These are phyloP conservation scores for Lasiurus cinereus DNA, from an alignment of 2,113 vertebrate genomes.

Conservation along the genomic window DNA sequence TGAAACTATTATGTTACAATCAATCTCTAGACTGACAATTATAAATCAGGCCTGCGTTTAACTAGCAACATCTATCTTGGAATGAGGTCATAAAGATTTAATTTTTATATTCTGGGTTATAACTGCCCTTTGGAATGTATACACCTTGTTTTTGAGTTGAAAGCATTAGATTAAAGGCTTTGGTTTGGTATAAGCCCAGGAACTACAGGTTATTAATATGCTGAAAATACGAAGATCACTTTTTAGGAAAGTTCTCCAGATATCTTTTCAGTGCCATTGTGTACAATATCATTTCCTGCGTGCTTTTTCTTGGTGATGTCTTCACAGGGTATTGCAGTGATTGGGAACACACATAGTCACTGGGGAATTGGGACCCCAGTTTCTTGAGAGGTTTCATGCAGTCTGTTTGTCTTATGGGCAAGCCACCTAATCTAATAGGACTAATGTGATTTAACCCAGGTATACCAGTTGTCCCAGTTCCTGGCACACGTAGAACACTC, in stretches of 20 bases:
- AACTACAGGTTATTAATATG: background rate
- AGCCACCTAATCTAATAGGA: background rate
- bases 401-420: background rate
- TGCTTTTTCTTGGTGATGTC: background rate
- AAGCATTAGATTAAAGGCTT: background rate
- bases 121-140: slow-evolving; percentile 2
- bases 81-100: slow-evolving; percentile 53
- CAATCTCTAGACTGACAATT: background rate
- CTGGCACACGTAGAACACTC: background rate
- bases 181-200: background rate
- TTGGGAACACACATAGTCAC: background rate
- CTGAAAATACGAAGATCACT: background rate
- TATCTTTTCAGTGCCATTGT: background rate
- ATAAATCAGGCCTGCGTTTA: slow-evolving; percentile 58
- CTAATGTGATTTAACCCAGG: background rate
- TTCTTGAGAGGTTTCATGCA: background rate
- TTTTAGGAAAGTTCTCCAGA: background rate
- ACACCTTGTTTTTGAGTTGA: background rate
- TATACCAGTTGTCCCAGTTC: background rate
- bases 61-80: background rate
- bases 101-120: background rate
- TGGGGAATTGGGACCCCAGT: background rate
- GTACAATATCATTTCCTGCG: background rate
- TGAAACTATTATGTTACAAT: slow-evolving; percentile 56
- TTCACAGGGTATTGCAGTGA: background rate